Conservation (phyloP, 2,888 invertebrate genomes). For the Keiferia lycopersicella region DNA sequence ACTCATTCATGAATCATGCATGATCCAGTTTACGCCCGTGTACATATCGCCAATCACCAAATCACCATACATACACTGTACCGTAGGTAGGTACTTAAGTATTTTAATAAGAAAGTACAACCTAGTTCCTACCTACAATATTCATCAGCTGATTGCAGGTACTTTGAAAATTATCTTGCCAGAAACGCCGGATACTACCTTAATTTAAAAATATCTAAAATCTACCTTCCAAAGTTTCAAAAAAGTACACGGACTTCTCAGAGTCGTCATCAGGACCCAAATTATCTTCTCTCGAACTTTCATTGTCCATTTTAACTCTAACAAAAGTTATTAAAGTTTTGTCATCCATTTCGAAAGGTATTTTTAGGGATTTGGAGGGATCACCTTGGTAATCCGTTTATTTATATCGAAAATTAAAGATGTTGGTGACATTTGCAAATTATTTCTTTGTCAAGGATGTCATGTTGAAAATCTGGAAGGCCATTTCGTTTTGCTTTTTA, state of each 20-base stretch:
- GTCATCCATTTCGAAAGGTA: slow-evolving; percentile 21
- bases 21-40: too few relatives aligned
- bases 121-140: too few relatives aligned
- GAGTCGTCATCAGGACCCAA: slow-evolving; percentile 38
- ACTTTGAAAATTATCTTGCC: neutral
- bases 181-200: neutral
- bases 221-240: slow-evolving; percentile 41
- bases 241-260: slow-evolving; percentile 44
- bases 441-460: neutral
- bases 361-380: slow-evolving; percentile 23
- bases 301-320: slow-evolving; percentile 29
- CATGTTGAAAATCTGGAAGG: slow-evolving; percentile 19
- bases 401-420: slow-evolving; percentile 33
- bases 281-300: slow-evolving; percentile 38
- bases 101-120: too few relatives aligned
- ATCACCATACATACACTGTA: too few relatives aligned
- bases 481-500: neutral
- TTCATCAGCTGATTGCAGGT: too few relatives aligned
- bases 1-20: too few relatives aligned
- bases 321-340: slow-evolving; percentile 28
- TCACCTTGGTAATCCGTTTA: slow-evolving; percentile 31
- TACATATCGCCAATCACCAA: too few relatives aligned
- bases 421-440: slow-evolving; percentile 12
- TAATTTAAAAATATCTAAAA: neutral
- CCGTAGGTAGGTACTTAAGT: too few relatives aligned